Evolutionary conservation across 1,140 invertebrate genomes (phyloP).

Genomic region (Drosophila serrata): DNA sequence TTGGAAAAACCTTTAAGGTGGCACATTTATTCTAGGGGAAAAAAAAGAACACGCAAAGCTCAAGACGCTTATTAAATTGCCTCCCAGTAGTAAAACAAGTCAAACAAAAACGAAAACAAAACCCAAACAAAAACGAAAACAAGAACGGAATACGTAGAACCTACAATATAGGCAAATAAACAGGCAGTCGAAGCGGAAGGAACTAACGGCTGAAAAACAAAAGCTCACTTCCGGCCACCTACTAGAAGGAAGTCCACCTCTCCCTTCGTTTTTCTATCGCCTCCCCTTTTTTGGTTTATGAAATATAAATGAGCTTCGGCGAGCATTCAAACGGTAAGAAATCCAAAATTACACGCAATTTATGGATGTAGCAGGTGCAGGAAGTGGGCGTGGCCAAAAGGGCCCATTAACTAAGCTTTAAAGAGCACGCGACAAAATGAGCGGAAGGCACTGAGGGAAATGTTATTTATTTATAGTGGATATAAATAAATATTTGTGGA

Average conservation of each 20-base stretch:
- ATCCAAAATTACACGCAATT: slow-evolving; percentile 73
- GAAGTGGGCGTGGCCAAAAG: slow-evolving; percentile 39
- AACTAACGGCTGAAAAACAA: slow-evolving; percentile 81
- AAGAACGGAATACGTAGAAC: background rate
- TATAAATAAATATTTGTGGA: background rate
- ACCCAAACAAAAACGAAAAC: slow-evolving; percentile 1
- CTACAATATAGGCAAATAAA: slow-evolving; percentile 36
- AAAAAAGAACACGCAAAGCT: slow-evolving; percentile 36
- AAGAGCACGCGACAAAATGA: slow-evolving; percentile 58
- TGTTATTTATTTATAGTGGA: background rate
- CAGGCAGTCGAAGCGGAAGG: slow-evolving; percentile 63
- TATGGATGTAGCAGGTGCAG: slow-evolving; percentile 45
- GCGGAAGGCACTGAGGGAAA: slow-evolving; percentile 10
- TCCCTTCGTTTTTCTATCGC: background rate
- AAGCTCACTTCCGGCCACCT: slow-evolving; percentile 71
- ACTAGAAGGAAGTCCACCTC: background rate
- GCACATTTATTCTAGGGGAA: background rate
- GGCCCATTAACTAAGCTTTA: slow-evolving; percentile 45
- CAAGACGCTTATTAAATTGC: slow-evolving; percentile 26
- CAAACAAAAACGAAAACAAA: slow-evolving; percentile 56
- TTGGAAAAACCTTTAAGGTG: slow-evolving; percentile 34
- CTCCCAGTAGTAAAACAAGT: slow-evolving; percentile 36
- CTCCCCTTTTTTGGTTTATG: slow-evolving; percentile 45
- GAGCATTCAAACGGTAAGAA: slow-evolving; percentile 49
- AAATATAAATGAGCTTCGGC: slow-evolving; percentile 75